Evolutionary conservation across 23 tunicate species (phyloP).

Genomic region (Aplidium turbinatum): DNA sequence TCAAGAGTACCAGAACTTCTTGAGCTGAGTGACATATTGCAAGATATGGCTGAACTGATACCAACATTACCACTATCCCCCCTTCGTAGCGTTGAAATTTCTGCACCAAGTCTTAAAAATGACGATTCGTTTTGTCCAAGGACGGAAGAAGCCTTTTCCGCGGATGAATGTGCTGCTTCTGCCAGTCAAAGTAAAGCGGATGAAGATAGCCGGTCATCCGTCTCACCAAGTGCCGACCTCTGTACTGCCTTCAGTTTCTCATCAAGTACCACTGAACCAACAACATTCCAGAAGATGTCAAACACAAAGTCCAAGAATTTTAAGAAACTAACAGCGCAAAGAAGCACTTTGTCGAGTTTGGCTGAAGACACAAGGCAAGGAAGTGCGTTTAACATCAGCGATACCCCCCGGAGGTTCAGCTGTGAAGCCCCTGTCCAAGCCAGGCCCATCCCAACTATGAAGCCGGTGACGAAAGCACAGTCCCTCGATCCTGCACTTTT

Average conservation of each 20-base stretch:
- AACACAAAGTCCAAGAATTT: neutral
- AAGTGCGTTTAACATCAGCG: no score
- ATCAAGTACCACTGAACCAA: neutral
- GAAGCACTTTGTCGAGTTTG: no score
- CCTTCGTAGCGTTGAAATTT: neutral
- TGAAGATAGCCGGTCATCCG: slow-evolving; percentile 33
- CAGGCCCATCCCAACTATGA: slow-evolving; percentile 58
- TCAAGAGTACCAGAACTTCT: no score
- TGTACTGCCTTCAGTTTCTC: slow-evolving; percentile 79
- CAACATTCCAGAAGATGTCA: neutral
- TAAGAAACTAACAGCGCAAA: neutral
- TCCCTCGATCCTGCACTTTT: slow-evolving; percentile 52
- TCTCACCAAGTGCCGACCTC: slow-evolving; percentile 71
- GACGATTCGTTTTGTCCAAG: no score
- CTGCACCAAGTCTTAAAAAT: no score
- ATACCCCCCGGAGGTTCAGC: slow-evolving; percentile 77
- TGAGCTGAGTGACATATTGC: neutral
- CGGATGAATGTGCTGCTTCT: neutral
- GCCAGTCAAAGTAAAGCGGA: slow-evolving; percentile 1
- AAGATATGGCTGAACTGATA: slow-evolving; percentile 6
- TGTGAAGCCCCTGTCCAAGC: slow-evolving; percentile 76
- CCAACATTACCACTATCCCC: neutral
- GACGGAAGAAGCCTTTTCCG: no score
- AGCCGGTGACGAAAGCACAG: slow-evolving; percentile 50
- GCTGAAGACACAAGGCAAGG: no score